Percentiles rank a stretch among this genome's conserved stretches.
Conservation (phyloP, 1,140 invertebrate species). For the Carposina sasakii region DNA sequence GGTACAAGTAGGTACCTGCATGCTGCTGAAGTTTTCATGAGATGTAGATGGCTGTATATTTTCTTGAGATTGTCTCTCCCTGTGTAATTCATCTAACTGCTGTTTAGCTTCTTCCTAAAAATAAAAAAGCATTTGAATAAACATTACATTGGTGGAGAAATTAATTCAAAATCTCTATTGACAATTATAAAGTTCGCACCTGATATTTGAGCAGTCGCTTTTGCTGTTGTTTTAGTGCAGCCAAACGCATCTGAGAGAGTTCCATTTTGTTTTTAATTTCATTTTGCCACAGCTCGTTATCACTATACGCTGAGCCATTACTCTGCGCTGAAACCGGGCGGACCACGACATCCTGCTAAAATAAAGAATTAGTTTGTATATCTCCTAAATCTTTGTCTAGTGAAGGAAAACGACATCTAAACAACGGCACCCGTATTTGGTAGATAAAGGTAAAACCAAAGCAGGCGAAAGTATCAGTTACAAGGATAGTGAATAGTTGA, state of each 20-base stretch:
- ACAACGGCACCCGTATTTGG: too few species aligned
- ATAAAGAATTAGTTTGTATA: neutral
- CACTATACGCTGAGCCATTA: conserved; percentile 64
- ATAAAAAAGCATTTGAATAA: conserved; percentile 6
- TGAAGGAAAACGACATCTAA: too few species aligned
- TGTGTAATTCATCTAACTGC: conserved; percentile 60
- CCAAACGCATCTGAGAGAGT: conserved; percentile 58
- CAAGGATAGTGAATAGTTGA: too few species aligned
- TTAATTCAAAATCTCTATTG: neutral
- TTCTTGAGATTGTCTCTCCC: conserved; percentile 51
- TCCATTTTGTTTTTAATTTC: conserved; percentile 71
- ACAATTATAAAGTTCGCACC: conserved; percentile 26
- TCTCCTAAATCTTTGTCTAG: too few species aligned
- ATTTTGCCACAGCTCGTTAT: conserved; percentile 71
- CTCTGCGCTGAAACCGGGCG: conserved; percentile 67
- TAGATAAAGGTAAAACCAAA: conserved; percentile 15
- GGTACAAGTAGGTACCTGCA: too few species aligned
- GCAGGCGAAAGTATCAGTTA: conserved; percentile 13
- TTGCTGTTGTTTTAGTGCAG: conserved; percentile 66
- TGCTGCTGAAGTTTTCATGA: conserved; percentile 43
- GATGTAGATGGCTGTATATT: conserved; percentile 46
- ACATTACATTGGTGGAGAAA: neutral
- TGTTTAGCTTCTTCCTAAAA: conserved; percentile 65
- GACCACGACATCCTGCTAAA: conserved; percentile 51
- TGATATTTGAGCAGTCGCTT: conserved; percentile 66